These are phyloP conservation scores for Heterodera schachtii DNA, from an alignment of 1,140 invertebrate genomes.

Conservation along the genomic window DNA sequence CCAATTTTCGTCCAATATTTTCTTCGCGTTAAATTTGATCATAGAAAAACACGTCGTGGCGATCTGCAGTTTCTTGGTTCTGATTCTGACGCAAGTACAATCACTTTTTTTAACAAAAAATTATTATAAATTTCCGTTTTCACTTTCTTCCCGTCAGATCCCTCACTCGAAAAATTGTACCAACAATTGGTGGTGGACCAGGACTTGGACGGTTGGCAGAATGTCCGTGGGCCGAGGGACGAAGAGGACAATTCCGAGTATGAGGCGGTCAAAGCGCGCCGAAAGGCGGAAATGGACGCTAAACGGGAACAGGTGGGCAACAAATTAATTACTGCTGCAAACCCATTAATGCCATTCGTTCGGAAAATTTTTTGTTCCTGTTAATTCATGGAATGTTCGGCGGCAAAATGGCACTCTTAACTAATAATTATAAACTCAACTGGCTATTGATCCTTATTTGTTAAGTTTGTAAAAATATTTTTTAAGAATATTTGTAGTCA, in stretches of 20 bases:
- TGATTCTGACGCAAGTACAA: too few relatives aligned
- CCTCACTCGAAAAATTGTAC: background rate
- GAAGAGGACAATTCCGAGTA: background rate
- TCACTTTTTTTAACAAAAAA: too few relatives aligned
- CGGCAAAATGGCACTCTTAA: too few relatives aligned
- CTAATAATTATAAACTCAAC: too few relatives aligned
- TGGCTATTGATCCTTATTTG: too few relatives aligned
- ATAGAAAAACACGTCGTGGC: background rate
- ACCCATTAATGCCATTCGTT: too few relatives aligned
- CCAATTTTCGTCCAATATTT: background rate
- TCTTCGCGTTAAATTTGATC: background rate
- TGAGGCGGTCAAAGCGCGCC: constrained; percentile 1
- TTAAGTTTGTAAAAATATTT: too few relatives aligned
- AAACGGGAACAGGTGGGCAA: background rate
- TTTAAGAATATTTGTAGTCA: too few relatives aligned
- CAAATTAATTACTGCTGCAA: too few relatives aligned
- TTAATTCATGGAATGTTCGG: too few relatives aligned
- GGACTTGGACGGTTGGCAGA: constrained; percentile 4
- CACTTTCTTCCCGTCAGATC: background rate
- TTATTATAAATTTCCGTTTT: constrained; percentile 13
- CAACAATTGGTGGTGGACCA: constrained; percentile 9
- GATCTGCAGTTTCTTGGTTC: background rate
- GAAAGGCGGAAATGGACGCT: background rate
- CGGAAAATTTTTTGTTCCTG: too few relatives aligned
- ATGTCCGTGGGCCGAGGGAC: constrained; percentile 17